Evolutionary conservation across 2,797 vertebrate genomes (phyloP).

Genomic region (Fistularia commersonii): DNA sequence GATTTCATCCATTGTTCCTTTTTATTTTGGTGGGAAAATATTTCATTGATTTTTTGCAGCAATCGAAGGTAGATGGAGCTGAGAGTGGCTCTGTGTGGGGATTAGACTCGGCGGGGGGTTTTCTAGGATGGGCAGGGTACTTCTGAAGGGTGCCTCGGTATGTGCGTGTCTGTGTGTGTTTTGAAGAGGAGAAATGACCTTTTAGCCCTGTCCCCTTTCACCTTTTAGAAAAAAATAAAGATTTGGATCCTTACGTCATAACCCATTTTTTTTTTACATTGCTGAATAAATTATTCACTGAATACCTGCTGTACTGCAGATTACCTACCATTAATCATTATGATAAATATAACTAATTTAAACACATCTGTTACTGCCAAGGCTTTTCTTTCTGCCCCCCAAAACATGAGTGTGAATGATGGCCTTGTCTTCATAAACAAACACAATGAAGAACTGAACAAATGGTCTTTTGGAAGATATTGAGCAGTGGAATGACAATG

Average conservation of each 20-base stretch:
- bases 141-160: slow-evolving; percentile 13
- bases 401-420: no score
- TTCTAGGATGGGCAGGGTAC: slow-evolving; percentile 42
- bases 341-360: no score
- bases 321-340: no score
- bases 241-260: slow-evolving; percentile 31
- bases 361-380: no score
- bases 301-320: no score
- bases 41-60: slow-evolving; percentile 74
- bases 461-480: no score
- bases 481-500: no score
- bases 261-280: background rate
- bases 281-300: no score
- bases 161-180: slow-evolving; percentile 3
- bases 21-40: slow-evolving; percentile 82
- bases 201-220: slow-evolving; percentile 38
- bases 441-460: no score
- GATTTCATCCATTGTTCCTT: slow-evolving; percentile 67
- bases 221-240: slow-evolving; percentile 49
- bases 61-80: slow-evolving; percentile 66
- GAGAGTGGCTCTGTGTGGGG: slow-evolving; percentile 66
- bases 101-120: slow-evolving; percentile 77
- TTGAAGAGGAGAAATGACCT: slow-evolving; percentile 30
- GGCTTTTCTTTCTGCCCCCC: no score
- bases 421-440: no score